phyloP scores from a whole-genome alignment of 2,797 vertebrate species.

The Trichosurus vulpecula region DNA sequence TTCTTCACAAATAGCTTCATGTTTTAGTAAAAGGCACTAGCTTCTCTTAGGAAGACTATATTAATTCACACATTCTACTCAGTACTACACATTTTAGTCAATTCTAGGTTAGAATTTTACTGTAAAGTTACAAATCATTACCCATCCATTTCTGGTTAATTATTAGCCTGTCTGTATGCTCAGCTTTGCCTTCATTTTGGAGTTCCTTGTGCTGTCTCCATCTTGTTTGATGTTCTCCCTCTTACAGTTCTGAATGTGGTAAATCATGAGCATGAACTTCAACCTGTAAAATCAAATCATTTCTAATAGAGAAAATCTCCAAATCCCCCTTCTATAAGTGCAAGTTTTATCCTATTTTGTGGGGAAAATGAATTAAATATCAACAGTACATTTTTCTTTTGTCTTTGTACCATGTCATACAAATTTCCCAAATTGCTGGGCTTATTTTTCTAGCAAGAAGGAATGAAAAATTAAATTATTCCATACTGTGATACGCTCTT shows the following conservation, averaged over 20 bases:
- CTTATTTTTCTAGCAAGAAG: slow-evolving; percentile 38
- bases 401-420: slow-evolving; percentile 11
- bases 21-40: slow-evolving; percentile 61
- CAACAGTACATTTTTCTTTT: slow-evolving; percentile 4
- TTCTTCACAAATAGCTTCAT: slow-evolving; percentile 55
- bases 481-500: neutral
- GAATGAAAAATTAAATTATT: neutral
- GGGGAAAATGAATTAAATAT: neutral
- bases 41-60: slow-evolving; percentile 47
- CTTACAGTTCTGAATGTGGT: neutral
- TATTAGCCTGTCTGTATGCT: slow-evolving; percentile 57
- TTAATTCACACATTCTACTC: slow-evolving; percentile 56
- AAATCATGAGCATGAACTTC: slow-evolving; percentile 28
- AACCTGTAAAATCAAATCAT: slow-evolving; percentile 16
- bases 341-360: slow-evolving; percentile 54
- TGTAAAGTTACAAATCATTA: slow-evolving; percentile 51
- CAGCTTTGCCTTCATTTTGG: slow-evolving; percentile 43
- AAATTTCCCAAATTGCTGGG: neutral
- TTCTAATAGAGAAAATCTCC: slow-evolving; percentile 17
- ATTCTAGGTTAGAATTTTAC: slow-evolving; percentile 59
- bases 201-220: neutral
- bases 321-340: neutral
- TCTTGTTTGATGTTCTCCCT: neutral
- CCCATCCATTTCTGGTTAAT: slow-evolving; percentile 59
- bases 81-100: neutral